Evolutionary conservation across 1,140 invertebrate species (phyloP).

Genomic region (Aphidius ervi): DNA sequence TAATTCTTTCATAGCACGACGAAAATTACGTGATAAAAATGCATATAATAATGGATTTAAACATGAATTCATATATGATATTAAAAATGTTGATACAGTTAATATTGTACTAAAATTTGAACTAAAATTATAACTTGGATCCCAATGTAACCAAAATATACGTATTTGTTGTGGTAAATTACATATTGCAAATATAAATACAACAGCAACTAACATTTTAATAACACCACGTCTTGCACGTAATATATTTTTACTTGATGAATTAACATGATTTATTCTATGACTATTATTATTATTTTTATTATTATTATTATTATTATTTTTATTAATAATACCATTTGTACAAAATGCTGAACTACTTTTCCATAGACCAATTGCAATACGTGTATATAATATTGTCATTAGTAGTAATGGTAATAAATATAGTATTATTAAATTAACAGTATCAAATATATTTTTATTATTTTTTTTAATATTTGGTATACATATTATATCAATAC

Average conservation of each 20-base stretch:
- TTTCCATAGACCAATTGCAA: slow-evolving; percentile 69
- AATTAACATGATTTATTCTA: slow-evolving; percentile 53
- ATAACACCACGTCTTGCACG: slow-evolving; percentile 67
- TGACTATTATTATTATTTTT: slow-evolving; percentile 60
- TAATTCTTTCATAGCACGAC: slow-evolving; percentile 66
- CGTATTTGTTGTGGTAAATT: slow-evolving; percentile 80
- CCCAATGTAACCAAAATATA: slow-evolving; percentile 74
- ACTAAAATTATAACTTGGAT: slow-evolving; percentile 58
- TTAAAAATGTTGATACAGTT: slow-evolving; percentile 77
- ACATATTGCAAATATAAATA: slow-evolving; percentile 77
- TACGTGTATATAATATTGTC: slow-evolving; percentile 64
- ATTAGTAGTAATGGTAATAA: slow-evolving; percentile 70
- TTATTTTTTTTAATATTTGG: slow-evolving; percentile 69
- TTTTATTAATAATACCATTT: slow-evolving; percentile 29
- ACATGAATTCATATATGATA: slow-evolving; percentile 80
- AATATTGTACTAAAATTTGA: slow-evolving; percentile 69
- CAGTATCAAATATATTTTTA: slow-evolving; percentile 69
- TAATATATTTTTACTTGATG: slow-evolving; percentile 65
- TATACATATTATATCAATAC: slow-evolving; percentile 69
- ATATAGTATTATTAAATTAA: slow-evolving; percentile 73
- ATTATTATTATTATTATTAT: slow-evolving; percentile 30
- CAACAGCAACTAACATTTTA: slow-evolving; percentile 77
- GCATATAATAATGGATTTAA: slow-evolving; percentile 82
- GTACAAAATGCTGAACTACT: slow-evolving; percentile 42
- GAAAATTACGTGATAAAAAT: slow-evolving; percentile 75